Evolutionary conservation across 2,113 vertebrate genomes (phyloP), one percentile per base, ranked within the genome.

Genomic region (Cepphus grylle): DNA sequence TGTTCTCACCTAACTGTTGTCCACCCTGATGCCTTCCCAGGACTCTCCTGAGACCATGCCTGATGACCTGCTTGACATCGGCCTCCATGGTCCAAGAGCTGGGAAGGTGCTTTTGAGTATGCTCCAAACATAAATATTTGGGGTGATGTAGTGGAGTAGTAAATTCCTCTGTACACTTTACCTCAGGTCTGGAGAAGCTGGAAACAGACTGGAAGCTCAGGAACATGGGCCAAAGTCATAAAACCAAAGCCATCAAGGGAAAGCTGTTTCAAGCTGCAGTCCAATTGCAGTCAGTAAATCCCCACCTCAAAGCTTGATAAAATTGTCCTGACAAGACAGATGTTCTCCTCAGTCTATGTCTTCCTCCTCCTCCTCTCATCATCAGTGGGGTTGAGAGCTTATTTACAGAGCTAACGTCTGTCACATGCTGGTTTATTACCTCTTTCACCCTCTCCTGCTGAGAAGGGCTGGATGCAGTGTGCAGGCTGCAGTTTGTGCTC

Each of bases 121-220:
- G 42, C 32, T 90, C 81, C 90, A 95, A 79, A 30, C 34, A 77
- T 82, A 93, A 95, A 91, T 10, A 87, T 91, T 91, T 50, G 65
- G 66, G 49, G 56, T 94, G 88, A 89, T 53, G 67, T 84, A 94
- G 69, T 34, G 36, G 18, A 86, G n/a, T 36, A 79, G 87, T 67
- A 94, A 94, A 56, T 87, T 96, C 49, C 63, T 47, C 43, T 80
- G 55, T 80, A 58, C 40, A 66, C 85, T 79, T 95, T 85, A 86
- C 10, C 23, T 50, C 53, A 65, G 83, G 36, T 80, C 61, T 94
- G 77, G 40, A 91, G 70, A 82, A 59, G n/a, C 77, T 93, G 77
- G 69, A 81, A 92, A 32, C 52, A 78, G 21, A 14, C 25, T 65
- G 77, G 34, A 59, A 95, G 20, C 43, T 93, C 63, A 84, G 86